phyloP scores from a whole-genome alignment of 53 echinoderm and acorn worm genomes.

The Paelopatides confundens region DNA sequence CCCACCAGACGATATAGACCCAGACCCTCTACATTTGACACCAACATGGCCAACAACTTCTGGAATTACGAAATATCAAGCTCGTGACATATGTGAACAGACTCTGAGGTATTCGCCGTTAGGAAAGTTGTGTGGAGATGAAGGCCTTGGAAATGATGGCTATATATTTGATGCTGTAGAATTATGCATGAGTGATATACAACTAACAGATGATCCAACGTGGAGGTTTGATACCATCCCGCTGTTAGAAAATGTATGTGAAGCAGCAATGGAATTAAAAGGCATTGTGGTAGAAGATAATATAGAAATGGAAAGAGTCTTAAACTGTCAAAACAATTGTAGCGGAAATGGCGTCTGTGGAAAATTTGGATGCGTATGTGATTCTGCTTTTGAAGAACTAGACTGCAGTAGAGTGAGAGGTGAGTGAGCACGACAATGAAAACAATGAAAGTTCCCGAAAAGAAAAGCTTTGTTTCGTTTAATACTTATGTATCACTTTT shows the following conservation, averaged over 20 bases:
- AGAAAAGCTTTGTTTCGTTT: too few relatives aligned
- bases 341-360: conserved; percentile 81
- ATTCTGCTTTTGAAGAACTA: conserved; percentile 48
- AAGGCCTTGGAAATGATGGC: conserved; percentile 71
- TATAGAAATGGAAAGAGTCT: background rate
- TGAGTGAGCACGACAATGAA: conserved; percentile 9
- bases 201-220: conserved; percentile 86
- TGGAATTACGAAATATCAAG: conserved; percentile 82
- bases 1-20: conserved; percentile 73
- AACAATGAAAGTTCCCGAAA: background rate
- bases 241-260: conserved; percentile 90
- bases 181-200: conserved; percentile 88
- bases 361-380: conserved; percentile 78
- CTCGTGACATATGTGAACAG: conserved; percentile 76
- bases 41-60: conserved; percentile 87
- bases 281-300: conserved; percentile 5
- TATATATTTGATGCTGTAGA: conserved; percentile 86
- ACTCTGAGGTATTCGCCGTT: conserved; percentile 73
- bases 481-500: too few relatives aligned
- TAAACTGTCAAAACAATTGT: conserved; percentile 93
- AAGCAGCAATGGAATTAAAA: conserved; percentile 74
- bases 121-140: conserved; percentile 69
- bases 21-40: conserved; percentile 68
- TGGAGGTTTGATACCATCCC: conserved; percentile 86
- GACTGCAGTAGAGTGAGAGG: conserved; percentile 80